Evolutionary conservation across 2,113 vertebrate species (phyloP).

Genomic region (Bolborhynchus lineola): DNA sequence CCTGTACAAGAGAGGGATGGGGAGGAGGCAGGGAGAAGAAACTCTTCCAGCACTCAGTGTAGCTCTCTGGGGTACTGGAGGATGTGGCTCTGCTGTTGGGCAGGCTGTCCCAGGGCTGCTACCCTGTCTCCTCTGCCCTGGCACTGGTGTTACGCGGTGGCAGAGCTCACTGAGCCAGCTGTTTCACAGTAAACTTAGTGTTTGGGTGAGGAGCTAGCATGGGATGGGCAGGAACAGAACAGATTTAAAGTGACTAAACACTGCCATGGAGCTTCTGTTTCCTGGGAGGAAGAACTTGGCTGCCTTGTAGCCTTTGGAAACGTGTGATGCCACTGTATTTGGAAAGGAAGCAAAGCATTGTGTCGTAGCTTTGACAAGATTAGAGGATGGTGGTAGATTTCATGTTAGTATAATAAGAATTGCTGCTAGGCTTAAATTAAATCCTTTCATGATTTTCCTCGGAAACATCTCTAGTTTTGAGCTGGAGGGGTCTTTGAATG

Average conservation of each 20-base stretch:
- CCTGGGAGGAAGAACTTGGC: not conserved
- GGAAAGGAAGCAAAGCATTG: not conserved
- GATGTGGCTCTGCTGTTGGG: not conserved
- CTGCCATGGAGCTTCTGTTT: not conserved
- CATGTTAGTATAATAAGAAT: not conserved
- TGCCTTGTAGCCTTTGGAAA: not conserved
- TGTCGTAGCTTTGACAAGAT: not conserved
- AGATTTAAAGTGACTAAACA: not conserved
- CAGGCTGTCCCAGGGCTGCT: not conserved
- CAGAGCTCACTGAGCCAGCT: not conserved
- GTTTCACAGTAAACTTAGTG: not conserved
- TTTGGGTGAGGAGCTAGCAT: not conserved
- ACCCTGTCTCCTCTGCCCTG: not conserved
- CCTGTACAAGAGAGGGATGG: not conserved
- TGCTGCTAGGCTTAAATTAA: conserved; percentile 26
- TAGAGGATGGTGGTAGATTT: not conserved
- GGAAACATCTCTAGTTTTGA: not conserved
- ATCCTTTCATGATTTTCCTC: conserved; percentile 27
- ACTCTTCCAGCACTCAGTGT: rapidly evolving
- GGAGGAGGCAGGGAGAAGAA: not conserved
- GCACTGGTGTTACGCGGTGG: not conserved
- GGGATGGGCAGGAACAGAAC: not conserved
- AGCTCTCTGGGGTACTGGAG: rapidly evolving
- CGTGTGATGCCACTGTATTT: not conserved
- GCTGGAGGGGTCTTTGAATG: conserved; percentile 25